Evolutionary conservation across 2,888 invertebrate species (phyloP).

Genomic region (Eumacrocentrus americanus): DNA sequence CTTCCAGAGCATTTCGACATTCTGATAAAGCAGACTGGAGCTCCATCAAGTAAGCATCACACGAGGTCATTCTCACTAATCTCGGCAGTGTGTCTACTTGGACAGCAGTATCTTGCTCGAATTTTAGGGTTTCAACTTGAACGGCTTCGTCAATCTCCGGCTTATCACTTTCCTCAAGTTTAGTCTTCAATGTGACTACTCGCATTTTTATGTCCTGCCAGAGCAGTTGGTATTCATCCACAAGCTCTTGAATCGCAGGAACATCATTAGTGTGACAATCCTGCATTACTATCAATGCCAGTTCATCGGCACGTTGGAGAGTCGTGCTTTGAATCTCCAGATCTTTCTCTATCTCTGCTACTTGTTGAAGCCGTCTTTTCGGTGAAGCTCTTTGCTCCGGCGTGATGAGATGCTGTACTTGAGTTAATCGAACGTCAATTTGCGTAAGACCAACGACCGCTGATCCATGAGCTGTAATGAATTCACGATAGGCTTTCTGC

Average conservation of each 20-base stretch:
- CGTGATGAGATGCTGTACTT: constrained; percentile 69
- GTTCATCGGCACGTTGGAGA: constrained; percentile 67
- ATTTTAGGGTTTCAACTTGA: constrained; percentile 76
- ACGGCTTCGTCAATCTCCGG: constrained; percentile 67
- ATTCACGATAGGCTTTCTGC: constrained; percentile 70
- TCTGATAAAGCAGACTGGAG: constrained; percentile 76
- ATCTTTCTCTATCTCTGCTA: constrained; percentile 67
- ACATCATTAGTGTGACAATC: constrained; percentile 67
- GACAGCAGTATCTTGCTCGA: constrained; percentile 78
- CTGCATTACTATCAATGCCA: constrained; percentile 68
- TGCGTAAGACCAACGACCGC: constrained; percentile 75
- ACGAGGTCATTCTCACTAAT: constrained; percentile 72
- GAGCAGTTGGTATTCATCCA: constrained; percentile 71
- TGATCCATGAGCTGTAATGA: constrained; percentile 73
- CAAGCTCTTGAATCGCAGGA: constrained; percentile 66
- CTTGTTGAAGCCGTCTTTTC: constrained; percentile 58
- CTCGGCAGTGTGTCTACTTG: constrained; percentile 81
- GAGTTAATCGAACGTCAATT: constrained; percentile 75
- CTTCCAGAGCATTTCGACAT: constrained; percentile 71
- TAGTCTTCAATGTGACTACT: constrained; percentile 62
- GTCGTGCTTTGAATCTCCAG: constrained; percentile 64
- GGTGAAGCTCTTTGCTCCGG: constrained; percentile 62
- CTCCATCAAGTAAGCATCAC: constrained; percentile 82
- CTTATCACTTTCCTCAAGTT: constrained; percentile 48
- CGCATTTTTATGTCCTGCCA: constrained; percentile 69